Conservation (phyloP, 2,113 vertebrate species). For the Octodon degus region DNA sequence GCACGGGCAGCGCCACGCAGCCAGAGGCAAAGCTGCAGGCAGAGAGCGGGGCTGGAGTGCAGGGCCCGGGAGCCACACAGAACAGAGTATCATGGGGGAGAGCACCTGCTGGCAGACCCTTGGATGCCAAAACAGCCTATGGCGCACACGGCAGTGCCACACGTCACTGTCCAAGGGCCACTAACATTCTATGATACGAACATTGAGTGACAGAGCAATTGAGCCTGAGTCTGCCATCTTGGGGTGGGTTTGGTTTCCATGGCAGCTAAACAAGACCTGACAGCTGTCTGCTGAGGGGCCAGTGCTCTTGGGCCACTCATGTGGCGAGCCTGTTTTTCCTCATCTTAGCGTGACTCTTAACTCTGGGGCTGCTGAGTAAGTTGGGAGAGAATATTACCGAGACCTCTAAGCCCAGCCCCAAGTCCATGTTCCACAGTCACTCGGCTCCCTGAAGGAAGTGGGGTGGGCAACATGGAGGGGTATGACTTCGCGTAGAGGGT, state of each 20-base stretch:
- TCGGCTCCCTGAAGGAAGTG: not conserved
- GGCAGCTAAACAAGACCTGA: not conserved
- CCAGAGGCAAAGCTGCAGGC: constrained; percentile 92
- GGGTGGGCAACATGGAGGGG: not conserved
- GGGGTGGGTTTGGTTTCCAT: not conserved
- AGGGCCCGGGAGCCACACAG: not conserved
- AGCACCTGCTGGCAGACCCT: not conserved
- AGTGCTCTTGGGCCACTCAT: not conserved
- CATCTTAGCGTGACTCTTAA: not conserved
- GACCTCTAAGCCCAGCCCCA: not conserved
- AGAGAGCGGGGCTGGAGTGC: constrained; percentile 6
- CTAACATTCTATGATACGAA: not conserved
- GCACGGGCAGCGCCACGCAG: constrained; percentile 92
- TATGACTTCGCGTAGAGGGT: not conserved
- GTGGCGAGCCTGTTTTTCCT: not conserved
- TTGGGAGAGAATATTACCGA: not conserved
- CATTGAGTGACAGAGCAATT: not conserved
- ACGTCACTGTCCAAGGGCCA: accelerated
- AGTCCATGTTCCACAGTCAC: not conserved
- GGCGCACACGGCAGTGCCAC: not conserved
- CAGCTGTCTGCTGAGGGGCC: not conserved
- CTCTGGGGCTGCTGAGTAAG: not conserved
- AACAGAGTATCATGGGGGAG: not conserved
- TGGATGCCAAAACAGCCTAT: not conserved
- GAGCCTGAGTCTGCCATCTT: not conserved